These are phyloP conservation scores for Platysternon megacephalum DNA, from an alignment of 2,113 vertebrate genomes.

Conservation along the genomic window DNA sequence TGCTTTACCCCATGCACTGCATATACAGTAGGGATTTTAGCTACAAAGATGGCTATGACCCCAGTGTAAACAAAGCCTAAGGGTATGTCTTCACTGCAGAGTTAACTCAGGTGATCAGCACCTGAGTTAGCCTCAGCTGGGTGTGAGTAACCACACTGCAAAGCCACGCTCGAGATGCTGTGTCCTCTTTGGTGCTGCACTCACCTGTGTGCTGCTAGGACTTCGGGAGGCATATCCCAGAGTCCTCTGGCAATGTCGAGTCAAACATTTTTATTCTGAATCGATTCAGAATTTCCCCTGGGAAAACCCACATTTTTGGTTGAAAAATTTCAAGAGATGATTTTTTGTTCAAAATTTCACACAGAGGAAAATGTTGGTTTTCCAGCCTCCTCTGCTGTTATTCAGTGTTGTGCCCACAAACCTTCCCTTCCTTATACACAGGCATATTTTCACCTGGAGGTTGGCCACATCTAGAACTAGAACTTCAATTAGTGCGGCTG, in stretches of 20 bases:
- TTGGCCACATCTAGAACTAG: background rate
- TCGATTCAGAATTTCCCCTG: background rate
- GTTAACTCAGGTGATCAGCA: too few relatives aligned
- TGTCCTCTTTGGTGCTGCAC: background rate
- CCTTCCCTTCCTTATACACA: background rate
- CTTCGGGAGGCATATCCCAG: background rate
- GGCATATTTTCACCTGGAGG: background rate
- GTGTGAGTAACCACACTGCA: background rate
- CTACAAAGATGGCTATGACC: background rate
- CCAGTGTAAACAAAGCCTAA: background rate
- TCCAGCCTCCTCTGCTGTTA: background rate
- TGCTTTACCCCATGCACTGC: background rate
- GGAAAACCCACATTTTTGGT: background rate
- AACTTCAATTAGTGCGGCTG: background rate
- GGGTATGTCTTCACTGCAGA: background rate
- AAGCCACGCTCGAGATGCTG: background rate
- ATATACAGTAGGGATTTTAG: background rate
- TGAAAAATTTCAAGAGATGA: background rate
- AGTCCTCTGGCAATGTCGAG: background rate
- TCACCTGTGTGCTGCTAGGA: background rate
- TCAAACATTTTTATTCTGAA: background rate
- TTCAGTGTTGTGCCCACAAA: background rate
- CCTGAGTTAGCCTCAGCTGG: background rate
- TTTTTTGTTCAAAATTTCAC: background rate
- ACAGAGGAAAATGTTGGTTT: background rate